A percentile compares a stretch with the other conserved stretches of the same genome.
phyloP scores from a whole-genome alignment of 2,113 vertebrate species.

The Calidris pygmaea region DNA sequence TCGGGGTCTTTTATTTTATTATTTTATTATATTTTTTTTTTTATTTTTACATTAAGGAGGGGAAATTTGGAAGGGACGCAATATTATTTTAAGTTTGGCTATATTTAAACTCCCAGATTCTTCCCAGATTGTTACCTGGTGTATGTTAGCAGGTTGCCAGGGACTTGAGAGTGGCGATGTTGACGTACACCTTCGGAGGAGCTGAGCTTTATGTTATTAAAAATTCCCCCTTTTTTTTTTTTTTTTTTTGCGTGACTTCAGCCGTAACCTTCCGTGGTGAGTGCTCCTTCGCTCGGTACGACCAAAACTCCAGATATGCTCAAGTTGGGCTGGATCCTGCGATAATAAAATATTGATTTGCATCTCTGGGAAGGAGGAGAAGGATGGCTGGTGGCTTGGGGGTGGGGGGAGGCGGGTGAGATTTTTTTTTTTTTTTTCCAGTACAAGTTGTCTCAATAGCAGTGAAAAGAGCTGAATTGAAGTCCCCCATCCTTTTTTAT shows the following conservation, averaged over 20 bases:
- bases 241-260: neutral
- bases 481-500: neutral
- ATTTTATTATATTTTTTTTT: neutral
- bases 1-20: neutral
- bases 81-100: neutral
- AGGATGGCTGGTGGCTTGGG: neutral
- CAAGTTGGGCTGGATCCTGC: neutral
- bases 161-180: neutral
- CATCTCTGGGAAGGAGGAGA: neutral
- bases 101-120: neutral
- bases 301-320: neutral
- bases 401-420: neutral
- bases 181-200: neutral
- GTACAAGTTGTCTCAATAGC: neutral
- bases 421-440: neutral
- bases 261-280: neutral
- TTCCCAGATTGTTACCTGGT: slow-evolving; percentile 7
- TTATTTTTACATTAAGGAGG: neutral
- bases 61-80: neutral
- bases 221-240: neutral
- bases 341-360: neutral
- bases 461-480: neutral
- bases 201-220: neutral
- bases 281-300: neutral
- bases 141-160: neutral